Base-by-base conservation (phyloP, 2,888 invertebrate species). In the Homarus gammarus region DNA sequence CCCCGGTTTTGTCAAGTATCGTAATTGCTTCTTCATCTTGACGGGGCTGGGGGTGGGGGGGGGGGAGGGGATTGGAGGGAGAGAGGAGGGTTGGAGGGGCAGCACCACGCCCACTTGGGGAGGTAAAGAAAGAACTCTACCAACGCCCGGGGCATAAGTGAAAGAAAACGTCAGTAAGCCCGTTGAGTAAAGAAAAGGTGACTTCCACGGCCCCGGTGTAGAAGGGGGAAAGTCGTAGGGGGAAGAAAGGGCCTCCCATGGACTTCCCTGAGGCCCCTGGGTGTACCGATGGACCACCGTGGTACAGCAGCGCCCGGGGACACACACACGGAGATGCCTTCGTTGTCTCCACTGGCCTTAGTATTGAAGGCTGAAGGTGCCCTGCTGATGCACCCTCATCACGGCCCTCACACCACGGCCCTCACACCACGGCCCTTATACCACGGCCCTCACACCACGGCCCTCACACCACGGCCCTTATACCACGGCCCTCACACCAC, bases 1-100 rank as follows among this genome's bases (percentile, higher is more conserved):
- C 75, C 27, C 49, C 15, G 75, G 84, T 84, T 84, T 84, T 84
- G 84, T 84, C 84, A 84, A 84, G 84, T 84, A 84, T 84, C 84
- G 73, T 84, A 84, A 84, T 84, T 84, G 84, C 84, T 73, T 84
- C 84, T 84, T 73, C 84, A 75, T 84, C 56, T 75, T 84, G 84
- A 40, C 84, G 61, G 61, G 84, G 27, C 79, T 22, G 27, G 61
- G 18, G 79, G 36, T 56, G 10, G 22, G 79, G 22, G 44, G 36
- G 56, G n/a, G n/a, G n/a, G n/a, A n/a, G n/a, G n/a, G n/a, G n/a
- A n/a, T n/a, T n/a, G n/a, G n/a, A n/a, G n/a, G n/a, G n/a, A n/a
- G n/a, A n/a, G 36, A 15, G 31, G n/a, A 33, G 33, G 84, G 56
- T n/a, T n/a, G n/a, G n/a, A n/a, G n/a, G n/a, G n/a, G n/a, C n/a